A percentile compares a stretch with the other conserved stretches of the same genome.
These are phyloP conservation scores for Cryptoblepharus egeriae DNA, from an alignment of 2,797 vertebrate species.

Conservation along the genomic window DNA sequence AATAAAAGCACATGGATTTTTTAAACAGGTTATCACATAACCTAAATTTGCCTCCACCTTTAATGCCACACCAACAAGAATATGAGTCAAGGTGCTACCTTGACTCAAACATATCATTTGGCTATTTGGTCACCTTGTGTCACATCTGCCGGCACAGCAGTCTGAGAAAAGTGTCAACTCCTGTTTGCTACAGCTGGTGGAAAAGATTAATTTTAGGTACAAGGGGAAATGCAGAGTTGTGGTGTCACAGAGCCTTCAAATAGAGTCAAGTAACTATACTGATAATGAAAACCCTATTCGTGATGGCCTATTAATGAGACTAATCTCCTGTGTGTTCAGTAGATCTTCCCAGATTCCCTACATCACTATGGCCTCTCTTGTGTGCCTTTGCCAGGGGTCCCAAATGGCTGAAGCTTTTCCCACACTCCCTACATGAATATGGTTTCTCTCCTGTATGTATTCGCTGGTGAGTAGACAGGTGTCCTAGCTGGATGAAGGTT, in stretches of 20 bases:
- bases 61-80: background rate
- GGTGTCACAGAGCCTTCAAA: no score
- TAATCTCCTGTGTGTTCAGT: conserved; percentile 52
- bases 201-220: background rate
- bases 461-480: no score
- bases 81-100: background rate
- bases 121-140: background rate
- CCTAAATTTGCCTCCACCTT: background rate
- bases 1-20: background rate
- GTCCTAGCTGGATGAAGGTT: no score
- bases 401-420: conserved; percentile 49
- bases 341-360: background rate
- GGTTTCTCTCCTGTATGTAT: no score
- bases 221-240: background rate
- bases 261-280: no score
- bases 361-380: conserved; percentile 30
- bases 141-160: background rate
- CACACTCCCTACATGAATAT: conserved; percentile 59
- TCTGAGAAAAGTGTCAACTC: background rate
- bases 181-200: background rate
- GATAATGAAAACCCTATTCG: background rate
- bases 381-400: conserved; percentile 24
- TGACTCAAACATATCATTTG: background rate
- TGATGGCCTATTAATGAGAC: conserved; percentile 33
- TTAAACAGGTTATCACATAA: background rate